Percentiles rank a stretch among this genome's conserved stretches.
These are phyloP conservation scores for Trichonephila inaurata DNA, from an alignment of 1,140 invertebrate species.

Conservation along the genomic window DNA sequence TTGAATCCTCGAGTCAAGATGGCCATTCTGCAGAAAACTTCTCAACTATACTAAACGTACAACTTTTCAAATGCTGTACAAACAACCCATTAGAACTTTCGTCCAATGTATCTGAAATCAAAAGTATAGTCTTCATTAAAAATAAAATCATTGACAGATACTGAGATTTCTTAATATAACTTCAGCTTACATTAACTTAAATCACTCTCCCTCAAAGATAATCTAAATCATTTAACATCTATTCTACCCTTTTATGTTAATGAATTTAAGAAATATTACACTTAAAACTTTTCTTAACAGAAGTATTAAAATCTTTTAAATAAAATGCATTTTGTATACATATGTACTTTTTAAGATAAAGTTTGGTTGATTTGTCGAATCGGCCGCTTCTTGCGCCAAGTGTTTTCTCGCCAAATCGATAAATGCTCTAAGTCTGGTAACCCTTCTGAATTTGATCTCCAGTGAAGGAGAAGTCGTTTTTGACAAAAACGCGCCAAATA, in stretches of 20 bases:
- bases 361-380: no score
- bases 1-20: conserved; percentile 78
- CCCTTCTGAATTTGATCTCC: no score
- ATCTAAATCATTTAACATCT: not conserved
- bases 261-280: not conserved
- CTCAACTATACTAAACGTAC: conserved; percentile 73
- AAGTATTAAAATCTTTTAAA: no score
- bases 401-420: no score
- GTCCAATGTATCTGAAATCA: conserved; percentile 64
- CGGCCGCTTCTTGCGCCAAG: no score
- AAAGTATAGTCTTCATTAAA: not conserved
- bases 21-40: conserved; percentile 78
- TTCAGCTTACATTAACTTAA: not conserved
- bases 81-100: conserved; percentile 56
- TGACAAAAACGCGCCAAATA: no score
- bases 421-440: no score
- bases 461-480: no score
- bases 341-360: no score
- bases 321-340: no score
- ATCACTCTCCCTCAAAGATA: not conserved
- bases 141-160: not conserved
- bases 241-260: not conserved
- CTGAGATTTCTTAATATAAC: not conserved
- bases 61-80: conserved; percentile 72
- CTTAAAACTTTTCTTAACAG: no score